Percentiles rank a stretch among this genome's conserved stretches.
These are phyloP conservation scores for Tenthredo notha DNA, from an alignment of 2,888 invertebrate genomes.

Conservation along the genomic window DNA sequence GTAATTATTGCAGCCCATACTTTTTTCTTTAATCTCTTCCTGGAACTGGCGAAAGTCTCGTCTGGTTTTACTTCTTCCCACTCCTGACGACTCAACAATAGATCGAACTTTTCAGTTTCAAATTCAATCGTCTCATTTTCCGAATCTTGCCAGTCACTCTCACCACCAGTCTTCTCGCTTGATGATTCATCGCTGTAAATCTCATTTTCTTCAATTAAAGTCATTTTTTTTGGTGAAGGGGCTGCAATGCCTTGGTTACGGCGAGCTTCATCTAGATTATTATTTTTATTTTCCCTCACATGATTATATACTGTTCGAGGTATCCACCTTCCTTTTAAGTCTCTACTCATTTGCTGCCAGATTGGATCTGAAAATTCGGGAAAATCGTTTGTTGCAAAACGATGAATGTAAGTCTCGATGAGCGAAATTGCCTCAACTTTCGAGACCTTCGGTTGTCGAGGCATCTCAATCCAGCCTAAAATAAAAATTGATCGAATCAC, in stretches of 20 bases:
- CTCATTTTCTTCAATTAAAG: slow-evolving; percentile 38
- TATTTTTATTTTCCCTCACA: slow-evolving; percentile 53
- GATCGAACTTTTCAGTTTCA: slow-evolving; percentile 31
- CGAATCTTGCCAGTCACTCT: background rate
- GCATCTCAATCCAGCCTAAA: too few species aligned
- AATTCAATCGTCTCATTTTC: background rate
- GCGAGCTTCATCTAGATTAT: slow-evolving; percentile 52
- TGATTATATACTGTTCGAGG: slow-evolving; percentile 55
- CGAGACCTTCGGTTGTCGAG: slow-evolving; percentile 24
- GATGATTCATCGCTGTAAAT: slow-evolving; percentile 8
- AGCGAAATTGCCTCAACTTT: slow-evolving; percentile 13
- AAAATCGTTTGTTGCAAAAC: slow-evolving; percentile 55
- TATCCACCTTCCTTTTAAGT: slow-evolving; percentile 55
- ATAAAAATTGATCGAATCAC: too few species aligned
- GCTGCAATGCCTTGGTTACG: slow-evolving; percentile 29
- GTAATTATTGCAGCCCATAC: slow-evolving; percentile 55
- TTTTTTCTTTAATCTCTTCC: slow-evolving; percentile 40
- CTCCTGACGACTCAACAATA: slow-evolving; percentile 36
- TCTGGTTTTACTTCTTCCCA: slow-evolving; percentile 55
- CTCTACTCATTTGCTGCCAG: slow-evolving; percentile 57
- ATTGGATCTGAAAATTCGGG: slow-evolving; percentile 50
- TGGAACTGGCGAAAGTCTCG: background rate
- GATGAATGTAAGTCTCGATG: slow-evolving; percentile 56
- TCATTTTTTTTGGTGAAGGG: slow-evolving; percentile 31
- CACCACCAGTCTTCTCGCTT: slow-evolving; percentile 19